Percentiles rank a stretch among this genome's conserved stretches.
These are phyloP conservation scores for Limnephilus rhombicus DNA, from an alignment of 2,888 invertebrate genomes.

Conservation along the genomic window DNA sequence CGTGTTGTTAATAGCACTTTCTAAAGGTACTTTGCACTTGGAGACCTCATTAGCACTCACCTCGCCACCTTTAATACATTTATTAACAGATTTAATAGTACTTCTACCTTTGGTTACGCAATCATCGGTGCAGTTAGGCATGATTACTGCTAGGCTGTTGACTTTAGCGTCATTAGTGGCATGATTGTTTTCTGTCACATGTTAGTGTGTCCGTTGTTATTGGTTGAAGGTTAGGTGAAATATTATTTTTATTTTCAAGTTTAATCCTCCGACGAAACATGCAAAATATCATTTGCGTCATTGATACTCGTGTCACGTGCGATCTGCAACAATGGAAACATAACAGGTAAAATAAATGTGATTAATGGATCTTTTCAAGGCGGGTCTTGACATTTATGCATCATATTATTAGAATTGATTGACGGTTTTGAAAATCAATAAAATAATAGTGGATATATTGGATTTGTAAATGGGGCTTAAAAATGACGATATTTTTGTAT, in stretches of 20 bases:
- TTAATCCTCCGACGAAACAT: background rate
- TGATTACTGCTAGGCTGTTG: background rate
- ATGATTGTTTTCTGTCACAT: slow-evolving; percentile 23
- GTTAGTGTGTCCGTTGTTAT: background rate
- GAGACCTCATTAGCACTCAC: slow-evolving; percentile 10
- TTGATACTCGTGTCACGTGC: background rate
- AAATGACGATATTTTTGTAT: too few relatives aligned
- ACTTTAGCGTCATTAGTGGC: background rate
- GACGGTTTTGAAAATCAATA: background rate
- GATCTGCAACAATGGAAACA: slow-evolving; percentile 35
- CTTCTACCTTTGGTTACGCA: background rate
- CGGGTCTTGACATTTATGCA: slow-evolving; percentile 6
- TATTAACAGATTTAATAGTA: background rate
- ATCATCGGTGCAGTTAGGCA: background rate
- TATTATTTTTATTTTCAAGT: background rate
- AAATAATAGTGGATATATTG: too few relatives aligned
- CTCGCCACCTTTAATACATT: slow-evolving; percentile 16
- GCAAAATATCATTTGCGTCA: background rate
- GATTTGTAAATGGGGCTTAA: too few relatives aligned
- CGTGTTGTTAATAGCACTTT: slow-evolving; percentile 7
- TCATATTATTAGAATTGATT: background rate
- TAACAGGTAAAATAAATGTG: slow-evolving; percentile 4
- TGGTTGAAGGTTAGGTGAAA: background rate
- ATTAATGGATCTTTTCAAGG: background rate
- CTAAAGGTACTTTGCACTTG: background rate